phyloP scores from a whole-genome alignment of 2,888 invertebrate genomes.

The Polydrusus pterygomalis region DNA sequence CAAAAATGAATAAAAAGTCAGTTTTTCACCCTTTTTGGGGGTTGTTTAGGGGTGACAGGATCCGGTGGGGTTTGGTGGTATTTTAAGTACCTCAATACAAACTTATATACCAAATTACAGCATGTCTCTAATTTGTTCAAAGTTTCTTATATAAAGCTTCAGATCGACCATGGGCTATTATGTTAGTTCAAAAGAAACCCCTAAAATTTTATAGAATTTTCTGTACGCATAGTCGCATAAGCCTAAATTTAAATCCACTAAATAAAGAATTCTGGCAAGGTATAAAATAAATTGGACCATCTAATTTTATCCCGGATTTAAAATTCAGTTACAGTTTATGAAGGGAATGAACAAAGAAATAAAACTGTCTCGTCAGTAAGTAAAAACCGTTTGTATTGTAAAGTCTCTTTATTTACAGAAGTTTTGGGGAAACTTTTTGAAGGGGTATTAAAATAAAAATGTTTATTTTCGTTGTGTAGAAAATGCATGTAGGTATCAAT shows the following conservation, averaged over 20 bases:
- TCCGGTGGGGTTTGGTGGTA: too few species aligned
- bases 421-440: slow-evolving; percentile 10
- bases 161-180: too few species aligned
- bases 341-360: slow-evolving; percentile 50
- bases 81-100: too few species aligned
- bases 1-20: too few species aligned
- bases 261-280: slow-evolving; percentile 35
- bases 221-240: slow-evolving; percentile 18
- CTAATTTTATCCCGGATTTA: slow-evolving; percentile 49
- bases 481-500: too few species aligned
- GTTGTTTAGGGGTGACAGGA: too few species aligned
- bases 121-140: too few species aligned
- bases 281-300: slow-evolving; percentile 46
- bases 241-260: slow-evolving; percentile 29
- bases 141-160: too few species aligned
- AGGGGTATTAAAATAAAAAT: neutral
- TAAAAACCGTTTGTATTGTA: slow-evolving; percentile 50
- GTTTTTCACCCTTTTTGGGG: too few species aligned
- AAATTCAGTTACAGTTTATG: slow-evolving; percentile 51
- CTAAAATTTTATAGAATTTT: slow-evolving; percentile 10
- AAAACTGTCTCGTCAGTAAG: slow-evolving; percentile 50
- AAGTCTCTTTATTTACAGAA: slow-evolving; percentile 48
- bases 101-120: too few species aligned
- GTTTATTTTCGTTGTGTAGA: neutral
- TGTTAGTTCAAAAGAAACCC: neutral